These are phyloP conservation scores for Falco novaeseelandiae DNA, from an alignment of 2,797 vertebrate genomes.

Conservation along the genomic window DNA sequence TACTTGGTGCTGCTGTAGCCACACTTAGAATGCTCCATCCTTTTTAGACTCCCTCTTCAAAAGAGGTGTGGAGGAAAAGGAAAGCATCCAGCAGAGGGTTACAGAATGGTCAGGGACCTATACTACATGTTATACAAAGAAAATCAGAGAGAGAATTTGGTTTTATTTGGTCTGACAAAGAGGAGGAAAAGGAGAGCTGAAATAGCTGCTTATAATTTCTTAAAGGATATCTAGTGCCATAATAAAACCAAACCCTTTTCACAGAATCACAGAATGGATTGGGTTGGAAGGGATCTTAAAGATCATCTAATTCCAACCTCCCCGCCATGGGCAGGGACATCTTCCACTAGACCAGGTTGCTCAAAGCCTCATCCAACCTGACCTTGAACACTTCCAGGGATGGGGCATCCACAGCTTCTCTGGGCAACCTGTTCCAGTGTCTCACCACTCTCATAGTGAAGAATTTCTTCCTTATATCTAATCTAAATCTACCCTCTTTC, in stretches of 20 bases:
- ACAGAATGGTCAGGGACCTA: not conserved
- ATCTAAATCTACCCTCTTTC: not conserved
- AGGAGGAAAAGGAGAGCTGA: not conserved
- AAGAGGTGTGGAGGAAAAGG: not conserved
- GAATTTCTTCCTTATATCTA: not conserved
- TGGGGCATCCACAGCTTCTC: not conserved
- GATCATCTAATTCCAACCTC: not conserved
- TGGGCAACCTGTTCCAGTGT: not conserved
- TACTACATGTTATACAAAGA: not conserved
- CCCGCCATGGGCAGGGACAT: not conserved
- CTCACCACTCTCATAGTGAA: not conserved
- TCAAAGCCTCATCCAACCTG: not conserved
- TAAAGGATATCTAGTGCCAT: not conserved
- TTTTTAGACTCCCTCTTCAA: not conserved
- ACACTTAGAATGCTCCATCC: not conserved
- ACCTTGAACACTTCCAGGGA: not conserved
- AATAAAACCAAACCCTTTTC: not conserved
- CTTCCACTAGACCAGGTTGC: not conserved
- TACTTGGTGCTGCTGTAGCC: not conserved
- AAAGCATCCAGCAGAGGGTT: not conserved
- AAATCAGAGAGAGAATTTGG: not conserved
- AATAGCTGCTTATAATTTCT: not conserved
- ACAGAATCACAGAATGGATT: not conserved
- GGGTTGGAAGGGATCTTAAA: not conserved
- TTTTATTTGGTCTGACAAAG: not conserved